Conservation (phyloP, 2,113 vertebrate genomes). For the Myanophis thanlyinensis region DNA sequence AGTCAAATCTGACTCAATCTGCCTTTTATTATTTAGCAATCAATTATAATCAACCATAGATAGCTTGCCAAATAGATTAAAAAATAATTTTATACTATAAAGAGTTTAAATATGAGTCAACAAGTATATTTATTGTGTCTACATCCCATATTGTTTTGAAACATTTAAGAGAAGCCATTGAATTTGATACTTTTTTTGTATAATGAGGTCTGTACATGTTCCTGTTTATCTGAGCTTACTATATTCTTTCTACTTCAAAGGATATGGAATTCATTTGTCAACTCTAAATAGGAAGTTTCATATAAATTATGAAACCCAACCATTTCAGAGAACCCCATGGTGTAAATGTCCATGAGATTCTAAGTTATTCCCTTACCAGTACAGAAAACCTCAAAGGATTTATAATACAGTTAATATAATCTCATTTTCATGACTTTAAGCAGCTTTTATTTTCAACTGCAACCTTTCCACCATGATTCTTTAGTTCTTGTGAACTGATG, state of each 20-base stretch:
- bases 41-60: neutral
- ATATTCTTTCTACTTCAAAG: neutral
- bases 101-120: neutral
- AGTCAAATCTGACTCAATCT: neutral
- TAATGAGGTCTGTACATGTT: neutral
- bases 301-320: neutral
- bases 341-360: neutral
- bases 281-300: neutral
- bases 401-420: neutral
- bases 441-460: neutral
- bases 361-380: neutral
- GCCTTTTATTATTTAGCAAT: neutral
- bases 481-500: neutral
- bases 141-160: neutral
- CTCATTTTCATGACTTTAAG: neutral
- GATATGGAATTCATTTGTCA: neutral
- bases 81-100: neutral
- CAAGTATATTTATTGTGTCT: neutral
- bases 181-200: neutral
- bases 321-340: neutral
- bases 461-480: neutral
- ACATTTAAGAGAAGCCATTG: neutral
- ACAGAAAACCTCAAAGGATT: neutral
- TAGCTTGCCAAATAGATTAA: neutral
- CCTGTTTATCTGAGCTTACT: neutral